Percentiles rank a stretch among this genome's conserved stretches.
Evolutionary conservation across 2,888 invertebrate species (phyloP).

Genomic region (Mesochorus sp.): DNA sequence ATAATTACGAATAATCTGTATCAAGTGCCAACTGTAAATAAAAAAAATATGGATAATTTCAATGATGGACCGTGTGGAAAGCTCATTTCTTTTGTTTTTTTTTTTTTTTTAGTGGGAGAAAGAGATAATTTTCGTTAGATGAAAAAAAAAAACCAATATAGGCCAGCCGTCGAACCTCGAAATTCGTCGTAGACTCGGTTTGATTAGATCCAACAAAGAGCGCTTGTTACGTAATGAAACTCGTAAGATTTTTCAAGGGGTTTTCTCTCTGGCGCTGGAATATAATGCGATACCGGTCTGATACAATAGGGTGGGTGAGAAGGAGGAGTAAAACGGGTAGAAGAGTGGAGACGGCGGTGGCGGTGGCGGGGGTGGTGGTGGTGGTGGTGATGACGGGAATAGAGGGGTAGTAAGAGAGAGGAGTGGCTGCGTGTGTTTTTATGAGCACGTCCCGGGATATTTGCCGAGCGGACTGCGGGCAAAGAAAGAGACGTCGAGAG

Average conservation of each 20-base stretch:
- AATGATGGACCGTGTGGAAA: background rate
- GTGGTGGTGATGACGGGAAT: slow-evolving; percentile 32
- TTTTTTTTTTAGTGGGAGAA: too few relatives aligned
- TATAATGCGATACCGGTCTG: slow-evolving; percentile 50
- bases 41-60: slow-evolving; percentile 65
- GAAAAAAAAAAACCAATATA: too few relatives aligned
- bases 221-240: slow-evolving; percentile 17
- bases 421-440: slow-evolving; percentile 63
- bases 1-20: too few relatives aligned
- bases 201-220: slow-evolving; percentile 8
- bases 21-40: slow-evolving; percentile 78
- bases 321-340: background rate
- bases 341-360: slow-evolving; percentile 31
- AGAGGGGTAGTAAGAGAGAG: slow-evolving; percentile 12
- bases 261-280: background rate
- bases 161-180: background rate
- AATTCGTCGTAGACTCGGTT: background rate
- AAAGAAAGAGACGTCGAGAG: background rate
- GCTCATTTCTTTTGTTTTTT: background rate
- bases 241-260: slow-evolving; percentile 2
- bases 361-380: slow-evolving; percentile 17
- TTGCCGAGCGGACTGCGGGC: slow-evolving; percentile 24
- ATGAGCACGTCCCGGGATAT: slow-evolving; percentile 62
- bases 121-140: too few relatives aligned
- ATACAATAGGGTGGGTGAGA: slow-evolving; percentile 43